Evolutionary conservation across 2,113 vertebrate genomes (phyloP).

Genomic region (Otocyon megalotis): DNA sequence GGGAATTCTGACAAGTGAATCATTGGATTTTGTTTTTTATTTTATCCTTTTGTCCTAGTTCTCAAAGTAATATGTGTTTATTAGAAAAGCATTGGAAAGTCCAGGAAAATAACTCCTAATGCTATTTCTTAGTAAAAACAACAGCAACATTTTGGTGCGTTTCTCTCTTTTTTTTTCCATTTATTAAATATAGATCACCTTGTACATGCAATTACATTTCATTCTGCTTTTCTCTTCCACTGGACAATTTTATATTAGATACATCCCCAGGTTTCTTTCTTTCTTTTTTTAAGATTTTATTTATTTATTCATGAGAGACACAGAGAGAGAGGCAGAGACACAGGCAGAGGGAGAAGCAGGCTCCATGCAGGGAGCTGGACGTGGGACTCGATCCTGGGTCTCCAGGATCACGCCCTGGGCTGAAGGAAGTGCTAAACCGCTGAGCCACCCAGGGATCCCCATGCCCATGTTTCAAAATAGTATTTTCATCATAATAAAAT

Average conservation of each 20-base stretch:
- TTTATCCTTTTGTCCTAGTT: background rate
- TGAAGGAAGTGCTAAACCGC: no score
- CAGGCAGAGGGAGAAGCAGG: no score
- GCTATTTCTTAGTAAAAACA: background rate
- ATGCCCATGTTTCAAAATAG: background rate
- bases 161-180: background rate
- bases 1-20: slow-evolving; percentile 27
- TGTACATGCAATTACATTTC: background rate
- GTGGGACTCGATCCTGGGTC: no score
- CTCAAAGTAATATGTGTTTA: background rate
- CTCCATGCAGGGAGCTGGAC: no score
- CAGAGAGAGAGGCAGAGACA: no score
- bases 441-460: no score
- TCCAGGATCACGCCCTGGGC: no score
- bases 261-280: background rate
- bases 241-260: background rate
- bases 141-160: background rate
- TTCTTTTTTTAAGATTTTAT: no score
- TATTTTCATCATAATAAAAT: background rate
- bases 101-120: background rate
- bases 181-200: slow-evolving; percentile 17
- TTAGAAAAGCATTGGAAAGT: slow-evolving; percentile 18
- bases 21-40: background rate
- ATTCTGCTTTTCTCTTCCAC: background rate
- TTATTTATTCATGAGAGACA: no score